Base-by-base conservation (phyloP, 2,888 invertebrate genomes). In the Amphipoea lucens region DNA sequence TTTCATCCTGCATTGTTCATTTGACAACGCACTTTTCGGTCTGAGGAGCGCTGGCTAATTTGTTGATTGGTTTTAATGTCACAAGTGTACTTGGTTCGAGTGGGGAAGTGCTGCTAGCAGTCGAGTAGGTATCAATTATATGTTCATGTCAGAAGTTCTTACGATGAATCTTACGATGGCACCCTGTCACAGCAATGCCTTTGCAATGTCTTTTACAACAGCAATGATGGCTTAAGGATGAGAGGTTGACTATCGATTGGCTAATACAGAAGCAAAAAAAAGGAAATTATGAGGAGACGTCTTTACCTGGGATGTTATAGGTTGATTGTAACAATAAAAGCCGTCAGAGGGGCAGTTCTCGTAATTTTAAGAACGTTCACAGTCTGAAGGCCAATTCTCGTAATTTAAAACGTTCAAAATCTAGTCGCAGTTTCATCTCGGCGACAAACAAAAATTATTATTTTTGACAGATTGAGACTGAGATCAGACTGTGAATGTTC, bases 1-100 rank as follows among this genome's bases (percentile, higher is more conserved):
- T 96, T 96, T 95, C 94, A 95, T 92, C 87, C 91, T 91, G 90
- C 92, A 92, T 91, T 95, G 95, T 93, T 95, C 95, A 95, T 96
- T 96, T 96, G 94, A 96, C 95, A 93, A 93, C 93, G 92, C 93
- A 93, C 92, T 91, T 94, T 95, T 94, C 91, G 94, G 92, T 90
- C 71, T 71, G 80, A 92, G 92, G 90, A 90, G 90, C 92, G 92
- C 87, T 83, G 87, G 81, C 88, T 94, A 94, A 95, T 95, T 94
- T 93, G 91, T 93, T 93, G 93, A 95, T 95, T 95, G 93, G 90
- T 94, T 94, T 94, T 92, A 93, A 94, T 94, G 78, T 87, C 89
- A 79, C 86, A 88, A 93, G 92, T 60, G n/a, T 90, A 89, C 91
- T 60, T 93, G 62, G 14, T 20, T 73, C 0, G 11, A 77, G 62